phyloP scores from a whole-genome alignment of 2,888 invertebrate genomes.

The Neoitamus cyanurus region DNA sequence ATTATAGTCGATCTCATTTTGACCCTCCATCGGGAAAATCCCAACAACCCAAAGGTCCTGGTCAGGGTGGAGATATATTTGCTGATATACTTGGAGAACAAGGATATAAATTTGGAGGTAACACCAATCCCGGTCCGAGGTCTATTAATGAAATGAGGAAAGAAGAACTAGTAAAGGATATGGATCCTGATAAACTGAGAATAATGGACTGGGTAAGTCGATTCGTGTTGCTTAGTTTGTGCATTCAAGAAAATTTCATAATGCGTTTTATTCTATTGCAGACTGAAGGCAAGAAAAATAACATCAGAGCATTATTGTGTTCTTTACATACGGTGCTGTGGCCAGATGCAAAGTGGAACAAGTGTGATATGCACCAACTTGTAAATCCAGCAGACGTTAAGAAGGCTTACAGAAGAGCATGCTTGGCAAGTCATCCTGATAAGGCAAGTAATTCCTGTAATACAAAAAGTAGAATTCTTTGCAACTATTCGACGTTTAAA shows the following conservation, averaged over 20 bases:
- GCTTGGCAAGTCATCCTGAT: slow-evolving; percentile 97
- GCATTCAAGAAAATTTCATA: slow-evolving; percentile 17
- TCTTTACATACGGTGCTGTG: slow-evolving; percentile 94
- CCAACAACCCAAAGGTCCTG: slow-evolving; percentile 57
- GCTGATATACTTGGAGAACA: slow-evolving; percentile 91
- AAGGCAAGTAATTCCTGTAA: slow-evolving; percentile 74
- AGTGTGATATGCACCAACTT: slow-evolving; percentile 94
- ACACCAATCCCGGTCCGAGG: slow-evolving; percentile 79
- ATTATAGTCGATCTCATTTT: slow-evolving; percentile 78
- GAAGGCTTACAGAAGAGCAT: slow-evolving; percentile 94
- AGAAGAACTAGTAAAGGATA: slow-evolving; percentile 83
- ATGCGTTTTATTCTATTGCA: slow-evolving; percentile 62
- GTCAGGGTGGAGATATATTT: slow-evolving; percentile 76
- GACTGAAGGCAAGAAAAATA: slow-evolving; percentile 96
- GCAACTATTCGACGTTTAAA: background rate
- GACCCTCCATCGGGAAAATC: slow-evolving; percentile 63
- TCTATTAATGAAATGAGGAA: slow-evolving; percentile 95
- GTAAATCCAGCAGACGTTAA: slow-evolving; percentile 94
- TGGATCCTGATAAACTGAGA: slow-evolving; percentile 92
- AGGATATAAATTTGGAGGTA: slow-evolving; percentile 83
- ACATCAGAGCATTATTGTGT: slow-evolving; percentile 94
- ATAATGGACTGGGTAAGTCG: slow-evolving; percentile 80
- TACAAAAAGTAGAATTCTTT: too few relatives aligned
- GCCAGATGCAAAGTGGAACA: slow-evolving; percentile 93
- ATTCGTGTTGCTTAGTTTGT: background rate